Base-by-base conservation (phyloP, 1,140 invertebrate species). In the Drosophila triauraria region DNA sequence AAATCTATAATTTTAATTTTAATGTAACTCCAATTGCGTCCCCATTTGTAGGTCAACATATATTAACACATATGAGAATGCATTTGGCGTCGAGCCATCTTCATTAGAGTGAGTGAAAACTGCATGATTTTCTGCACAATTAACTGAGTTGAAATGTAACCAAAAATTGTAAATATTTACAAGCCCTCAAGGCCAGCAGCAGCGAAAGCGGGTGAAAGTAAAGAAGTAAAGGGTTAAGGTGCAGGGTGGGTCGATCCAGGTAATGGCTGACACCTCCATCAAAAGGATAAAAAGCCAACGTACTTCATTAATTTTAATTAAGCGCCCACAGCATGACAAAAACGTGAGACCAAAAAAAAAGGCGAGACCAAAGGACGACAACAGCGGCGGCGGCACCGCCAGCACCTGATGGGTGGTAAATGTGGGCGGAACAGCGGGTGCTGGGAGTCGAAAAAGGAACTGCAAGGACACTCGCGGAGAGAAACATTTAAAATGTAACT, bases 301-400 rank as follows among this genome's bases (percentile, higher is more conserved):
- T 80, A 87, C 80, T 86, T 86, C 83, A 86, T 86, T 86, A 87
- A 86, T 86, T 86, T 86, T 87, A 87, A 87, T 86, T 87, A 86
- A 82, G 80, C 83, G 75, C 59, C 80, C 80, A 80, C 76, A 80
- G 84, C 83, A 69, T 65, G 75, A 69, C 79, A 79, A 82, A 87
- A 76, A 82, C 68, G 59, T 60, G 54, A 75, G 51, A 50, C 43
- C 65, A 38, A 69, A 75, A 38, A 69, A 43, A 70, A 43, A 59
- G 51, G 40, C 54, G 47, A 60, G 47, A 51, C 54, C 40, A 44
- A 76, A 57, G 43, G 51, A 74, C 56, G 54, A 20, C 65, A 48
- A 20, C 32, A 9, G 9, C 65, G 32, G 30, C 65, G 32, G 30
- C 40, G n/a, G 25, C 58, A 23, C 9, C 23, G 38, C 40, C 68